Evolutionary conservation across 2,888 invertebrate species (phyloP).

Genomic region (Agriopis aurantiaria): DNA sequence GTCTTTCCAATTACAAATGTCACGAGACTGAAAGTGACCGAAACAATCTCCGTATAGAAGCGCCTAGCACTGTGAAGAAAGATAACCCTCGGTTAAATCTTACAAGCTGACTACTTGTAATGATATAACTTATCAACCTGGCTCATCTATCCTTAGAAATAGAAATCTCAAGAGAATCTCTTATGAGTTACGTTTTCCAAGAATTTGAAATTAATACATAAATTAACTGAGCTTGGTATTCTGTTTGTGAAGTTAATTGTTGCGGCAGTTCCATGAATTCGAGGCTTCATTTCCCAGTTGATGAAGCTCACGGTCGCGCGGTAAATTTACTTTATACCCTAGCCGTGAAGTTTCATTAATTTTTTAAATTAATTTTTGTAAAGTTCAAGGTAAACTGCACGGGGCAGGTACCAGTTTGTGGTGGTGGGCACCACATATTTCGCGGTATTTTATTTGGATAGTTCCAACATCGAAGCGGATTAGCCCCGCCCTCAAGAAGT

Average conservation of each 20-base stretch:
- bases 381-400: conserved; percentile 1
- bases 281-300: conserved; percentile 12
- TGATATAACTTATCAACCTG: conserved; percentile 27
- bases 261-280: conserved; percentile 22
- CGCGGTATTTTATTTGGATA: not conserved
- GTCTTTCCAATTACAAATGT: not conserved
- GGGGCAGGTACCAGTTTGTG: not conserved
- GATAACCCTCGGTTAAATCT: conserved; percentile 16
- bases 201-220: conserved; percentile 22
- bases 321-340: conserved; percentile 5
- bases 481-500: not conserved
- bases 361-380: conserved; percentile 7
- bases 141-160: conserved; percentile 13
- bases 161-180: conserved; percentile 25
- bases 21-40: not conserved
- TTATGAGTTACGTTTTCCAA: conserved; percentile 13
- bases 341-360: conserved; percentile 12
- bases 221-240: conserved; percentile 16
- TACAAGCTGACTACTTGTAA: conserved; percentile 23
- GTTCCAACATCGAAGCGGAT: not conserved
- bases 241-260: conserved; percentile 27
- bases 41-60: not conserved
- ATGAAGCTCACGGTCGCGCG: conserved; percentile 4
- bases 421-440: not conserved
- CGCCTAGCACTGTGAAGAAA: conserved; percentile 5